Conservation (phyloP, 2,113 vertebrate genomes). For the Terrapene triunguis region DNA sequence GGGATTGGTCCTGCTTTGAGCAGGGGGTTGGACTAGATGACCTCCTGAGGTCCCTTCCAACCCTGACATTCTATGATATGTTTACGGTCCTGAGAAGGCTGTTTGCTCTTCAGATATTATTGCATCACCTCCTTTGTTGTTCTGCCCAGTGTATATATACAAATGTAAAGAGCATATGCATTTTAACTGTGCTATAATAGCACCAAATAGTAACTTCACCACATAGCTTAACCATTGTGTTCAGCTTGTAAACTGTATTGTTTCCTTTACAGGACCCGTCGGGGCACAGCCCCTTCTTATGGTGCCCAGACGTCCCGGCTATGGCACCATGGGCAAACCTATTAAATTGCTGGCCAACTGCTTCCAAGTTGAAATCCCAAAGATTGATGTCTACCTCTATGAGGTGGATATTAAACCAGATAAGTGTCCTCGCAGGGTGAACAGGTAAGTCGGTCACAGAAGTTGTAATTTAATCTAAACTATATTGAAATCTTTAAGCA, state of each 20-base stretch:
- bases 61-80: background rate
- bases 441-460: conserved; percentile 85
- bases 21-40: too few species aligned
- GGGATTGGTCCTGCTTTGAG: too few species aligned
- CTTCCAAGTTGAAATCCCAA: conserved; percentile 99
- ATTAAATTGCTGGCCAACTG: conserved; percentile 99
- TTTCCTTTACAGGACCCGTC: conserved; percentile 87
- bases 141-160: fast-evolving
- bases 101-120: background rate
- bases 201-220: background rate
- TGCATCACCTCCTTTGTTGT: background rate
- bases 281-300: conserved; percentile 99
- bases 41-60: too few species aligned
- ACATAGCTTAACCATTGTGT: fast-evolving
- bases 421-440: conserved; percentile 98
- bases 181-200: background rate
- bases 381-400: conserved; percentile 99
- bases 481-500: background rate
- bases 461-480: background rate
- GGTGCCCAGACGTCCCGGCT: conserved; percentile 97
- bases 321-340: conserved; percentile 99
- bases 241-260: background rate
- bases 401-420: conserved; percentile 99
- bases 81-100: background rate
- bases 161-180: background rate